Base-by-base conservation (phyloP, 2,888 invertebrate species). In the Alviniconcha strummeri region DNA sequence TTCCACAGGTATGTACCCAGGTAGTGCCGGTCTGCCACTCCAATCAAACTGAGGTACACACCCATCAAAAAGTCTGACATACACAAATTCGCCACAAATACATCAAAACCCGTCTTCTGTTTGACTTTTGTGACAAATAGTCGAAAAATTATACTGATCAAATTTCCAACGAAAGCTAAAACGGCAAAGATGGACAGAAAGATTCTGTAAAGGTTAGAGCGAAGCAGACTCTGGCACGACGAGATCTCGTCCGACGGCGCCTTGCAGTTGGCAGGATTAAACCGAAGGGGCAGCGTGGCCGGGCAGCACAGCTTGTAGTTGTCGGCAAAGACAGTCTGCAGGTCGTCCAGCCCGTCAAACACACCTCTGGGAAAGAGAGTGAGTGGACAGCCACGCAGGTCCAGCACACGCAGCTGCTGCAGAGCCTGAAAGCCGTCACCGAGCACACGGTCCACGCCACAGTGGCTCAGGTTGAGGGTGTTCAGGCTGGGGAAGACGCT, bases 191-290 rank as follows among this genome's bases (percentile, higher is more conserved):
- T 19, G 81, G 83, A 83, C 15, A 85, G 76, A 9, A 78, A 72
- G 6, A 77, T 81, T 0, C 85, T 78, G 56, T 83, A 60, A 9
- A 85, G 15, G 57, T 77, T 9, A 6, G 85, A 81, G 2, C 85
- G 79, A 19, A 85, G 82, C 13, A 83, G 64, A 17, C 81, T 78
- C 8, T 77, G 69, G 75, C 85, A 85, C 11, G 85, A 85, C 4
- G 83, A 83, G 67, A 85, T 78, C 19, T 85, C 83, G 19, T 85
- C 82, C 5, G 79, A 82, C 0, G 85, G 85, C 0, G 85, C 85
- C 7, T 54, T 57, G 76, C 85, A 85, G n/a, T 82, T 64, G 15
- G 78, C 55, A 8, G 56, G 56, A 6, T 71, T 80, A n/a, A 75
- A 75, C 0, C 64, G 54, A 8, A 52, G 36, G 5, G 79, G 79